These are phyloP conservation scores for Willowsia nigromaculata DNA, from an alignment of 2,888 invertebrate species.

Conservation along the genomic window DNA sequence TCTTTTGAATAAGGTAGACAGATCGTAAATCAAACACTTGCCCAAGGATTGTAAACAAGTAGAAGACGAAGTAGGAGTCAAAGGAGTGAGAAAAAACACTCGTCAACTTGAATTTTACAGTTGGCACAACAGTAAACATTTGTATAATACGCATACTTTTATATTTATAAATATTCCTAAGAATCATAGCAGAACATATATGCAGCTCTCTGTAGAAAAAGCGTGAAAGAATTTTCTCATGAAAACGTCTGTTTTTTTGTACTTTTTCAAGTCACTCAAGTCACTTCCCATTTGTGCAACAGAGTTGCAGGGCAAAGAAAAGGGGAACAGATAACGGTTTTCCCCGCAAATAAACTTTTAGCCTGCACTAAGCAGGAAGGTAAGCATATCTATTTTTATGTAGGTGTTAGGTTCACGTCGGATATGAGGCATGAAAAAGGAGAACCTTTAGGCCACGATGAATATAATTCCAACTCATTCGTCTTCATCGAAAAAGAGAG, in stretches of 20 bases:
- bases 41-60: conserved; percentile 25
- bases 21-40: conserved; percentile 54
- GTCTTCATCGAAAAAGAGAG: conserved; percentile 39
- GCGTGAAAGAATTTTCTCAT: not conserved
- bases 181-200: not conserved
- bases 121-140: not conserved
- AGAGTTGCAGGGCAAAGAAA: not conserved
- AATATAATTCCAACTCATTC: conserved; percentile 33
- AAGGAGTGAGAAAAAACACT: not conserved
- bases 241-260: not conserved
- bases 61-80: not conserved
- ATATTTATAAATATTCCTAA: not conserved
- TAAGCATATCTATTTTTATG: not conserved
- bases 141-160: not conserved
- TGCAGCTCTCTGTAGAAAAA: not conserved
- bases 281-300: not conserved
- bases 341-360: conserved; percentile 41
- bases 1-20: not conserved
- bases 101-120: conserved; percentile 20
- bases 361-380: not conserved
- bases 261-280: not conserved
- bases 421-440: not conserved
- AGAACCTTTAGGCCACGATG: not conserved
- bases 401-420: not conserved
- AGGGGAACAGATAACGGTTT: conserved; percentile 42